Percentiles rank a stretch among this genome's conserved stretches.
Evolutionary conservation across 2,888 invertebrate species (phyloP).

Genomic region (Bembecia ichneumoniformis): DNA sequence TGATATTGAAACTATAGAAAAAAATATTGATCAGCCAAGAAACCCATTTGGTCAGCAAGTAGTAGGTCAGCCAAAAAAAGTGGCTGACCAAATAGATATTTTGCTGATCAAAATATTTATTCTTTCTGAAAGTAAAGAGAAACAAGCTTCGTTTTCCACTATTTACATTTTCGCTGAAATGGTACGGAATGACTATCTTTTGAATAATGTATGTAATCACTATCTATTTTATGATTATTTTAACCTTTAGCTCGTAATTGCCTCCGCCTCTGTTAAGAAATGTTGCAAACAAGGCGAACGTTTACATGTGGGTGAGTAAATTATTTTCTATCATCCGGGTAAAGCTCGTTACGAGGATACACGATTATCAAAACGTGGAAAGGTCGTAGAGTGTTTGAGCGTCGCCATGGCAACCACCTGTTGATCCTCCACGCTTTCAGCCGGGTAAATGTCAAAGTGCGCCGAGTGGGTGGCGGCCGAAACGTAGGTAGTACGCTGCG

Average conservation of each 20-base stretch:
- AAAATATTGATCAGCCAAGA: too few species aligned
- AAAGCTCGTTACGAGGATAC: neutral
- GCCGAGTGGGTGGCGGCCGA: neutral
- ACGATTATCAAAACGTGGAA: neutral
- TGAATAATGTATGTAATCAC: too few species aligned
- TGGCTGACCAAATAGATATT: too few species aligned
- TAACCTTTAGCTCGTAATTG: neutral
- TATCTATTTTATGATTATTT: neutral
- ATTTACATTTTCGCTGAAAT: too few species aligned
- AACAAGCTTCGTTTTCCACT: too few species aligned
- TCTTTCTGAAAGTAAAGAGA: too few species aligned
- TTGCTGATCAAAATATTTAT: too few species aligned
- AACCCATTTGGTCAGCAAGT: too few species aligned
- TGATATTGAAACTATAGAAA: too few species aligned
- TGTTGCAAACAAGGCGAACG: neutral
- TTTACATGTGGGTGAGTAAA: neutral
- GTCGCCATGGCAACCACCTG: slow-evolving; percentile 51
- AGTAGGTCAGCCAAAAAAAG: too few species aligned
- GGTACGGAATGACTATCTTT: neutral
- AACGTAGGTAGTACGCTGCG: neutral
- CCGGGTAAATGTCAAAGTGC: slow-evolving; percentile 43
- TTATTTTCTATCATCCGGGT: neutral
- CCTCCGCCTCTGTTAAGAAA: neutral
- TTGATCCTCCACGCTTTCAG: slow-evolving; percentile 25
- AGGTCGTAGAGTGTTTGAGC: slow-evolving; percentile 26